Evolutionary conservation across 2,113 vertebrate genomes (phyloP).

Genomic region (Phalacrocorax brasilianus): DNA sequence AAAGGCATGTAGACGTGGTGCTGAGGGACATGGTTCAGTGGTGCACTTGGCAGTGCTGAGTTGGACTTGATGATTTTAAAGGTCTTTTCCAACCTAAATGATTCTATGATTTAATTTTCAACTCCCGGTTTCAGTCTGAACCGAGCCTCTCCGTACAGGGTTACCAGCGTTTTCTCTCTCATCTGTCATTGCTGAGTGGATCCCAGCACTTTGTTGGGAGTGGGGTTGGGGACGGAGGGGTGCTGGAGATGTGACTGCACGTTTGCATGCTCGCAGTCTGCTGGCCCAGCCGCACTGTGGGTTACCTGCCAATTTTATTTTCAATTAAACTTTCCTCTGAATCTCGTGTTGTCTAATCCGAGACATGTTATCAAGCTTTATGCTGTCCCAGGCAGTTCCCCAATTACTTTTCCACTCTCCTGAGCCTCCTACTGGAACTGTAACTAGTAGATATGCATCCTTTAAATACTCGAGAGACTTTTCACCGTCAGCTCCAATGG

Average conservation of each 20-base stretch:
- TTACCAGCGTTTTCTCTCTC: background rate
- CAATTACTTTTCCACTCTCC: background rate
- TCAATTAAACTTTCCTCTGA: background rate
- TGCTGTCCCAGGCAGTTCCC: background rate
- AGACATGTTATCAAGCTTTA: background rate
- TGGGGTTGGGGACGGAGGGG: background rate
- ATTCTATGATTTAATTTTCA: background rate
- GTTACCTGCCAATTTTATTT: background rate
- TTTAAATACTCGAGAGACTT: background rate
- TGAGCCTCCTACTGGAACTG: background rate
- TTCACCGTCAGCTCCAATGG: background rate
- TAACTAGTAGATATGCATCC: background rate
- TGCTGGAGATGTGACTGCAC: background rate
- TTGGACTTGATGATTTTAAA: no score
- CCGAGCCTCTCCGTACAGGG: fast-evolving
- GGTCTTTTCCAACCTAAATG: no score
- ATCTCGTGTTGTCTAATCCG: background rate
- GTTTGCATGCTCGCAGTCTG: fast-evolving
- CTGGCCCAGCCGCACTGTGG: fast-evolving
- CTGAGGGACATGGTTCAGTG: no score
- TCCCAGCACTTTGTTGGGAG: fast-evolving
- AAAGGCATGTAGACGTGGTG: no score
- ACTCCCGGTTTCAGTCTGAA: background rate
- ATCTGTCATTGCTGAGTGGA: background rate
- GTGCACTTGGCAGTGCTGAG: no score